Evolutionary conservation across 2,113 vertebrate genomes (phyloP).

Genomic region (Oxyruncus cristatus): DNA sequence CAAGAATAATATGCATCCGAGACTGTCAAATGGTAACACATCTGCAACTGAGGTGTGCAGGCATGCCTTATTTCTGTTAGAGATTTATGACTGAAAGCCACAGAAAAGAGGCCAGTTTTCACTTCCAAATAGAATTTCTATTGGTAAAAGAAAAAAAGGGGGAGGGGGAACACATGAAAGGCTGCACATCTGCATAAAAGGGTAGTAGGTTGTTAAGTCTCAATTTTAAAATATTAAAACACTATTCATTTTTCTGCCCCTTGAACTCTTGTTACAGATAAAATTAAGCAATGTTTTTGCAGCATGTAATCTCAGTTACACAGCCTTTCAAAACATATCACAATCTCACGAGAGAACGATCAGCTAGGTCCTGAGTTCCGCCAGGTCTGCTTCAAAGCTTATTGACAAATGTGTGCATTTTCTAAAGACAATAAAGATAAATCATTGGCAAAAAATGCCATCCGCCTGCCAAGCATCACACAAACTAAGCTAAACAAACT

Average conservation of each 20-base stretch:
- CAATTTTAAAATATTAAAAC: not conserved
- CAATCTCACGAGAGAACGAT: not conserved
- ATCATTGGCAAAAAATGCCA: not conserved
- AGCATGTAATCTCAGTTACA: not conserved
- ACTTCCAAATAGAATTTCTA: not conserved
- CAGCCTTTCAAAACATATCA: not conserved
- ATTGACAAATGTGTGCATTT: not conserved
- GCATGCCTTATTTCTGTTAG: not conserved
- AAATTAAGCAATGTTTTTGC: not conserved
- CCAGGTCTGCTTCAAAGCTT: fast-evolving
- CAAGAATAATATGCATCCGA: not conserved
- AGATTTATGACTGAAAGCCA: not conserved
- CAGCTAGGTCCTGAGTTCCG: not conserved
- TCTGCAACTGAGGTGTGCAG: not conserved
- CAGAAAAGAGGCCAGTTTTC: not conserved
- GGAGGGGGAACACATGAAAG: fast-evolving
- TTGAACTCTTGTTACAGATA: not conserved
- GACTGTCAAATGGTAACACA: not conserved
- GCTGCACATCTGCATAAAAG: not conserved
- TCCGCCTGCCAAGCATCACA: not conserved
- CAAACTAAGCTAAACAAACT: not conserved
- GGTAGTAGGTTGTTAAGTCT: not conserved
- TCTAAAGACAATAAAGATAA: not conserved
- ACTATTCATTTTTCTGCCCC: not conserved
- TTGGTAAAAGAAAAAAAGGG: fast-evolving